Percentiles rank a stretch among this genome's conserved stretches.
phyloP scores from a whole-genome alignment of 1,140 invertebrate species.

The Sycobia sp. region DNA sequence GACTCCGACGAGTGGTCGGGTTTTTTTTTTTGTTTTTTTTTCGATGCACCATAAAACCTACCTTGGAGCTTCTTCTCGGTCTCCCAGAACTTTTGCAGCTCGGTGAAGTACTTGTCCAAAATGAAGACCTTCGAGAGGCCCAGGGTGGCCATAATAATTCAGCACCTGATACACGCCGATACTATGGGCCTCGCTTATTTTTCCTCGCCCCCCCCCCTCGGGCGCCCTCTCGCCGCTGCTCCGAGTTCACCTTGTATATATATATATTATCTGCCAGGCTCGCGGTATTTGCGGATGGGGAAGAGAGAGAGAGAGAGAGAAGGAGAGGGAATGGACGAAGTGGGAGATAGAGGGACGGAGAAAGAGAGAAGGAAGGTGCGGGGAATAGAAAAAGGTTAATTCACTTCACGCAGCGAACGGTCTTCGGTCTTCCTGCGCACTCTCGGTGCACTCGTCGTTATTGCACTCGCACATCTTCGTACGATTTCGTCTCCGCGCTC shows the following conservation, averaged over 20 bases:
- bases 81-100: conserved; percentile 95
- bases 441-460: conserved; percentile 46
- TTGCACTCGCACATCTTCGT: conserved; percentile 57
- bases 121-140: conserved; percentile 95
- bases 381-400: too few relatives aligned
- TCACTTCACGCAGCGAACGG: background rate
- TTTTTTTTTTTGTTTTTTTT: too few relatives aligned
- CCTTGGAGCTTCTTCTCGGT: conserved; percentile 95
- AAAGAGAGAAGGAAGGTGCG: background rate
- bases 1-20: too few relatives aligned
- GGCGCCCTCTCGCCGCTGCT: background rate
- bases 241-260: too few relatives aligned
- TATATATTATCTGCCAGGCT: too few relatives aligned
- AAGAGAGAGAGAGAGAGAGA: too few relatives aligned
- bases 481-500: too few relatives aligned
- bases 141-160: conserved; percentile 80
- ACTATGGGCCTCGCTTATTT: too few relatives aligned
- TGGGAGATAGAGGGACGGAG: too few relatives aligned
- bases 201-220: background rate
- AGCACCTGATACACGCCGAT: too few relatives aligned
- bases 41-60: conserved; percentile 64
- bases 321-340: too few relatives aligned
- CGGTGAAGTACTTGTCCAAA: conserved; percentile 95
- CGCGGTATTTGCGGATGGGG: too few relatives aligned
- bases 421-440: background rate